Conservation (phyloP, 2,113 vertebrate species). For the Hippocampus comes region DNA sequence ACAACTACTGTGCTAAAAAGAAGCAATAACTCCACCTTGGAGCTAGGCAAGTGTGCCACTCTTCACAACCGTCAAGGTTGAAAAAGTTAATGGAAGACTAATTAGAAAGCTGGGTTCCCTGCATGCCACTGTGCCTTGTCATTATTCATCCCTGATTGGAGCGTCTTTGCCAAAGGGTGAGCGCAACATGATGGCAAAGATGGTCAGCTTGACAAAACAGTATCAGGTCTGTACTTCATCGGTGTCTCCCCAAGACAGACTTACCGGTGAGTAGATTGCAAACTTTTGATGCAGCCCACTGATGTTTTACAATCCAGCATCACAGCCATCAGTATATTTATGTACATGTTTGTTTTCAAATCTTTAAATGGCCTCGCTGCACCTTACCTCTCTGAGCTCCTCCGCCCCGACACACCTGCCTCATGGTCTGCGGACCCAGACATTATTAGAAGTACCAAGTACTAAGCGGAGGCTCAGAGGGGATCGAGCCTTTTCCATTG, state of each 20-base stretch:
- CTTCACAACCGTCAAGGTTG: conserved; percentile 68
- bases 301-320: not conserved
- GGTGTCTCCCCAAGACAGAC: not conserved
- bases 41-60: conserved; percentile 18
- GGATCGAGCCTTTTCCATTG: too few relatives aligned
- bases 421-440: too few relatives aligned
- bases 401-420: too few relatives aligned
- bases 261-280: not conserved
- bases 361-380: too few relatives aligned
- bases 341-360: not conserved
- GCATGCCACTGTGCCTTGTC: conserved; percentile 63
- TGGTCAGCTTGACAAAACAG: conserved; percentile 23
- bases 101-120: conserved; percentile 77
- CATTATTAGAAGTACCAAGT: too few relatives aligned
- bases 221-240: conserved; percentile 9
- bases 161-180: conserved; percentile 63
- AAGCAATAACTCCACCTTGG: too few relatives aligned
- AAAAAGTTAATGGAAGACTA: conserved; percentile 77
- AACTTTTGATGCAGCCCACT: not conserved
- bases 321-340: not conserved
- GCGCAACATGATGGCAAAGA: conserved; percentile 44
- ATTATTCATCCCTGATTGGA: conserved; percentile 77
- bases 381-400: too few relatives aligned
- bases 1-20: too few relatives aligned
- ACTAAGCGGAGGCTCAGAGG: too few relatives aligned